These are phyloP conservation scores for Tipula lateralis DNA, from an alignment of 2,888 invertebrate genomes.

Conservation along the genomic window DNA sequence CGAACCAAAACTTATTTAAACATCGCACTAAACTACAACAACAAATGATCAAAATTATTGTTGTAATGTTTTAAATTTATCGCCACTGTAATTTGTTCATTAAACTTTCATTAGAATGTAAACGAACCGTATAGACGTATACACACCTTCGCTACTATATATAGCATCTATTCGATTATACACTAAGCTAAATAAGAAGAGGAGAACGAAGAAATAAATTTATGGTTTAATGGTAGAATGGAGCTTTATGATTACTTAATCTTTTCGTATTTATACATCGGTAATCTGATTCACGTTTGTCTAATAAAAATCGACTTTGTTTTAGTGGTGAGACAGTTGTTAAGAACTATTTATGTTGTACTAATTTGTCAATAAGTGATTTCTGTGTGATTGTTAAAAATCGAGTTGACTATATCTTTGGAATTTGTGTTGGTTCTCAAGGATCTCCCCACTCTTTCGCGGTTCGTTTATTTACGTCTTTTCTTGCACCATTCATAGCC, in stretches of 20 bases:
- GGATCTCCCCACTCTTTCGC: no score
- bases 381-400: no score
- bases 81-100: neutral
- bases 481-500: no score
- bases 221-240: neutral
- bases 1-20: neutral
- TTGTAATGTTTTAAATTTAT: neutral
- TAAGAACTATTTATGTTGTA: no score
- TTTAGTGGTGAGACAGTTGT: no score
- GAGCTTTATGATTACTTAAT: neutral
- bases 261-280: neutral
- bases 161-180: neutral
- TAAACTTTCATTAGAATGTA: neutral
- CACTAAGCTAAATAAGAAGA: neutral
- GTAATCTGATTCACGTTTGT: neutral
- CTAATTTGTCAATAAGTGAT: no score
- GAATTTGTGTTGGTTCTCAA: no score
- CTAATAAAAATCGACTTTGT: neutral
- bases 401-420: no score
- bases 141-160: neutral
- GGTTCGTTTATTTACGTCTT: no score
- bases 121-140: neutral
- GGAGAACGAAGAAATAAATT: neutral
- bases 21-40: neutral
- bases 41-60: neutral